Base-by-base conservation (phyloP, 2,888 invertebrate species). In the Thera obeliscata region DNA sequence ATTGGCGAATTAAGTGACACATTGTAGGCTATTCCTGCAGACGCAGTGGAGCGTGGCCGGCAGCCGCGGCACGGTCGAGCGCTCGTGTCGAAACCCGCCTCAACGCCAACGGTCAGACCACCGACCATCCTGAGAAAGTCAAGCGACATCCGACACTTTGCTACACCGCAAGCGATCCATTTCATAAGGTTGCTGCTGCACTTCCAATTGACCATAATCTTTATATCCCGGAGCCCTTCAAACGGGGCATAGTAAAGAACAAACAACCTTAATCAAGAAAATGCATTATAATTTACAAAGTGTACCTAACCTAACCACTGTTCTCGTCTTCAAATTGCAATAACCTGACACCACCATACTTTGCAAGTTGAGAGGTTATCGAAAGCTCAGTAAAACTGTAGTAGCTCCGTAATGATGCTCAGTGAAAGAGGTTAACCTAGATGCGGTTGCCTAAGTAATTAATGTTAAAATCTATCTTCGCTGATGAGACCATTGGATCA, bases 111-210 rank as follows among this genome's bases (percentile, higher is more conserved):
- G 22, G 22, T 22, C 62, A 49, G 22, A 22, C 56, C 64, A 46
- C 35, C 46, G 55, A 67, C 75, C 75, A 73, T 67, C 76, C 76
- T 77, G 76, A 76, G 80, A 80, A 78, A 81, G 78, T 69, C 63
- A 71, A 64, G 52, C 62, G 48, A 62, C 52, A 66, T 46, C 61
- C 49, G 60, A 65, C 56, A 61, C 64, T 55, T 38, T 9, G 59
- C 50, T 35, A 65, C 56, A 60, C 58, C 22, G 60, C 49, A 49
- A 6, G 54, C n/a, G 36, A 59, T 64, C 22, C 22, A 41, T 55
- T 59, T 59, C 59, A 55, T 4, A 35, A n/a, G 61, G 54, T 36
- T 52, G 7, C 12, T 36, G 12, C 35, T 35, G 5, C 54, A 56
- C 2, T 60, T 52, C 43, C 7, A 35, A 35, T 2, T 46, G 35